phyloP scores from a whole-genome alignment of 2,113 vertebrate genomes.

The Triplophysa siluroides region DNA sequence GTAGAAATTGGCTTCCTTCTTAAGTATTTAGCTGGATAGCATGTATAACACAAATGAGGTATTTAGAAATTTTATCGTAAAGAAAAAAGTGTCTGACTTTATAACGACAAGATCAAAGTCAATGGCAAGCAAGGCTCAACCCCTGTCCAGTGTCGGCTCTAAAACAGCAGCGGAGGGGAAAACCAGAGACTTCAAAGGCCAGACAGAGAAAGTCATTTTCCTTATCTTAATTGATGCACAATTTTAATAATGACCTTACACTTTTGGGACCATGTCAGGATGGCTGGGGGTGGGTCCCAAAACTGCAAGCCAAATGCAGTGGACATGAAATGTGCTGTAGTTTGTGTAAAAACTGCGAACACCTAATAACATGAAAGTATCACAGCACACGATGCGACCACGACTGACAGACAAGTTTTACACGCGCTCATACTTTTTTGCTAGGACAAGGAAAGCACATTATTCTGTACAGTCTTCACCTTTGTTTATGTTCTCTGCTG shows the following conservation, averaged over 20 bases:
- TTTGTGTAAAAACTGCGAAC: not conserved
- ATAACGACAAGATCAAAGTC: conserved; percentile 56
- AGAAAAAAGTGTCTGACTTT: conserved; percentile 30
- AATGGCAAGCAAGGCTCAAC: conserved; percentile 29
- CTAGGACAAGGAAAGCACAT: not conserved
- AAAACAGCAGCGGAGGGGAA: conserved; percentile 65
- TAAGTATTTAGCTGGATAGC: no score
- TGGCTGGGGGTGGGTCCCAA: conserved; percentile 43
- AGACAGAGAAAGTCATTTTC: conserved; percentile 78
- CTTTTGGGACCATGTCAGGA: conserved; percentile 70
- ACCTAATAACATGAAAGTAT: conserved; percentile 21
- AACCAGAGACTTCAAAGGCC: conserved; percentile 77
- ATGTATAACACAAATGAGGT: conserved; percentile 55
- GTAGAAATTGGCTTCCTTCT: no score
- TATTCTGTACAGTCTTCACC: not conserved
- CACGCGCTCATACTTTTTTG: not conserved
- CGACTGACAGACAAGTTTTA: not conserved
- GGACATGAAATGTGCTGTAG: conserved; percentile 15
- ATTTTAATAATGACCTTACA: conserved; percentile 81
- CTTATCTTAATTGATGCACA: conserved; percentile 82
- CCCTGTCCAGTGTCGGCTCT: conserved; percentile 61
- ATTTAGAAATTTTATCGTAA: conserved; percentile 51
- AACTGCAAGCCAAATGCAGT: not conserved
- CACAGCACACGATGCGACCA: not conserved
- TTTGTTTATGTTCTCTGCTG: conserved; percentile 11